phyloP scores from a whole-genome alignment of 1,140 invertebrate species.

The Brachionus sp. region DNA sequence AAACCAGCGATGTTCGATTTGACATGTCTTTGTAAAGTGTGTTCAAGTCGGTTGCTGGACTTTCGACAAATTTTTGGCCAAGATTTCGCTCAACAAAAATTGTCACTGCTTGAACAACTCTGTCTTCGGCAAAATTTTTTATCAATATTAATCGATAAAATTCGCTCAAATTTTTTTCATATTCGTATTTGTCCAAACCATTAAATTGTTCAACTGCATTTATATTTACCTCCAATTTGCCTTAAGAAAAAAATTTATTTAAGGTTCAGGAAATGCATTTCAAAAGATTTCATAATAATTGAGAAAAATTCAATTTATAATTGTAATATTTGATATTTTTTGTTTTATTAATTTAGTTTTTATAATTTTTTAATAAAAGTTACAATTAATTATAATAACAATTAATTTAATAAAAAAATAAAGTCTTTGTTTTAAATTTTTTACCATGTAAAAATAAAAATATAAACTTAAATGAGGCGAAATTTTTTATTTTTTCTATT shows the following conservation, averaged over 20 bases:
- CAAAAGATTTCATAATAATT: too few relatives aligned
- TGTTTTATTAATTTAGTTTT: too few relatives aligned
- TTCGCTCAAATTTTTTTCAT: constrained; percentile 15
- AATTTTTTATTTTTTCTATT: too few relatives aligned
- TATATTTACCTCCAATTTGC: constrained; percentile 18
- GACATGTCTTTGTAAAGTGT: constrained; percentile 66
- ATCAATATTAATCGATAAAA: constrained; percentile 60
- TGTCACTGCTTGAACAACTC: constrained; percentile 69
- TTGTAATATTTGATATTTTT: too few relatives aligned
- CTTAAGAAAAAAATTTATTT: background rate
- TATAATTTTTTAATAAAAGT: too few relatives aligned
- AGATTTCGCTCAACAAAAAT: constrained; percentile 73
- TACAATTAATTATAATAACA: too few relatives aligned
- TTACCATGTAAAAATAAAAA: too few relatives aligned
- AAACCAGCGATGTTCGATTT: constrained; percentile 57
- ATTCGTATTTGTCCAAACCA: background rate
- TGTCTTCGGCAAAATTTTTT: constrained; percentile 56
- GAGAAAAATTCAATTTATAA: too few relatives aligned
- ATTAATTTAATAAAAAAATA: too few relatives aligned
- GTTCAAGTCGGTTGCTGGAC: constrained; percentile 67
- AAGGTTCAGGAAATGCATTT: too few relatives aligned
- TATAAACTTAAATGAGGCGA: too few relatives aligned
- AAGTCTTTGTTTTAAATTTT: too few relatives aligned
- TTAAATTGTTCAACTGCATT: background rate
- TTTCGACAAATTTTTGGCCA: constrained; percentile 74